Evolutionary conservation across 2,797 vertebrate species (phyloP).

Genomic region (Nannoperca obscura): DNA sequence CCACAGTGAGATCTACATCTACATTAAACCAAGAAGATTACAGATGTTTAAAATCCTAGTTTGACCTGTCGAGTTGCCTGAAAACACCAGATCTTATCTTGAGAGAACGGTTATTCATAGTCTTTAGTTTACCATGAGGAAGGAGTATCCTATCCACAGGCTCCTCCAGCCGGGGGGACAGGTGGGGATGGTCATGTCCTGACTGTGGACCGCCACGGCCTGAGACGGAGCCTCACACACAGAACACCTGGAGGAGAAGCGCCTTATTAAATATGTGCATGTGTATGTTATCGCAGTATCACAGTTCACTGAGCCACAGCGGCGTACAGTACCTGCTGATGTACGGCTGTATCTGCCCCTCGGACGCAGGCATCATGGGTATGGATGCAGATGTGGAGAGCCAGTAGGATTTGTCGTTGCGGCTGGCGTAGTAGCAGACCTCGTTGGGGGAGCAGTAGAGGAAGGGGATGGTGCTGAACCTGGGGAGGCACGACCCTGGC

Average conservation of each 20-base stretch:
- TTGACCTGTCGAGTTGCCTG: no score
- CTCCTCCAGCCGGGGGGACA: slow-evolving; percentile 95
- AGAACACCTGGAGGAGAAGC: slow-evolving; percentile 84
- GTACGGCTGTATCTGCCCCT: slow-evolving; percentile 89
- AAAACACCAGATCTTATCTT: no score
- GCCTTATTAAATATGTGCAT: background rate
- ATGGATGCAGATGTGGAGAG: slow-evolving; percentile 95
- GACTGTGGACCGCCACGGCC: slow-evolving; percentile 95
- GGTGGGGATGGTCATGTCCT: slow-evolving; percentile 92
- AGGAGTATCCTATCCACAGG: slow-evolving; percentile 98
- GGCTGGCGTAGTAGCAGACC: slow-evolving; percentile 94
- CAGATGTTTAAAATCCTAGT: background rate
- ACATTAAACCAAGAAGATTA: background rate
- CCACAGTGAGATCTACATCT: background rate
- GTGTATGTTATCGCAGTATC: accelerated
- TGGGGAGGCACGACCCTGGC: slow-evolving; percentile 94
- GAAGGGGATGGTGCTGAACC: slow-evolving; percentile 98
- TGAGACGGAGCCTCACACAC: slow-evolving; percentile 95
- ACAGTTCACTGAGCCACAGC: background rate
- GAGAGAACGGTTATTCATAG: background rate
- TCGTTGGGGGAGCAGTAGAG: slow-evolving; percentile 96
- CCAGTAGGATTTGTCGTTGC: slow-evolving; percentile 98
- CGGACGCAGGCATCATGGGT: slow-evolving; percentile 95
- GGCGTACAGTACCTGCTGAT: slow-evolving; percentile 86
- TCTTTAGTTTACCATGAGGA: slow-evolving; percentile 91